Evolutionary conservation across 2,797 vertebrate species (phyloP).

Genomic region (Borostomias antarcticus): DNA sequence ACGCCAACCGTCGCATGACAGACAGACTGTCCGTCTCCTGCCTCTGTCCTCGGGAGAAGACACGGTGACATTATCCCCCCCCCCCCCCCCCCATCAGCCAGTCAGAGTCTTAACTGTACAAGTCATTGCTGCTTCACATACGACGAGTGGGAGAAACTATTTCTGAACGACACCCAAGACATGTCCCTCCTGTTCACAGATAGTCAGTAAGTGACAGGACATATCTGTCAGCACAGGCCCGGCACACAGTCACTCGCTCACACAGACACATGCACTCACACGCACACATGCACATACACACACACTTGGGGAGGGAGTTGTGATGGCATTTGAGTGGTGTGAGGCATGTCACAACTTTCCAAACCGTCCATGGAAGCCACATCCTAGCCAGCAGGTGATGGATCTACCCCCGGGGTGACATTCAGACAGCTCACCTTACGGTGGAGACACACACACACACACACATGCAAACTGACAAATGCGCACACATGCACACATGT

Average conservation of each 20-base stretch:
- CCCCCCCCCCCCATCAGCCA: too few relatives aligned
- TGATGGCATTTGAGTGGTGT: constrained; percentile 57
- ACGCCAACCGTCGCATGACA: constrained; percentile 39
- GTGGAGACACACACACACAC: constrained; percentile 11
- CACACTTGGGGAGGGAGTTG: constrained; percentile 25
- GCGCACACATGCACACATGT: neutral
- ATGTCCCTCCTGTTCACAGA: constrained; percentile 53
- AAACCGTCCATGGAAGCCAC: constrained; percentile 30
- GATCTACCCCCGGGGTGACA: constrained; percentile 42
- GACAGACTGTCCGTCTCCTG: neutral
- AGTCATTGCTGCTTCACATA: constrained; percentile 50
- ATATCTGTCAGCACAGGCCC: constrained; percentile 61
- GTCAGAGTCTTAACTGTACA: constrained; percentile 52
- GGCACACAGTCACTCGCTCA: neutral
- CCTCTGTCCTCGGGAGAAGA: constrained; percentile 30
- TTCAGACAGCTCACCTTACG: constrained; percentile 30
- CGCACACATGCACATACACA: constrained; percentile 4
- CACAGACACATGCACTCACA: constrained; percentile 9
- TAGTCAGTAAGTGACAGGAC: constrained; percentile 58
- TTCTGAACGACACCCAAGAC: constrained; percentile 45
- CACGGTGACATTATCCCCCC: constrained; percentile 24
- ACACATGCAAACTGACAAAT: neutral
- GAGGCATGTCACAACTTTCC: constrained; percentile 38
- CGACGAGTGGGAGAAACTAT: constrained; percentile 40
- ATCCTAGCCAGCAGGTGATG: constrained; percentile 29